A percentile compares a stretch with the other conserved stretches of the same genome.
Evolutionary conservation across 2,888 invertebrate genomes (phyloP).

Genomic region (Zele albiditarsus): DNA sequence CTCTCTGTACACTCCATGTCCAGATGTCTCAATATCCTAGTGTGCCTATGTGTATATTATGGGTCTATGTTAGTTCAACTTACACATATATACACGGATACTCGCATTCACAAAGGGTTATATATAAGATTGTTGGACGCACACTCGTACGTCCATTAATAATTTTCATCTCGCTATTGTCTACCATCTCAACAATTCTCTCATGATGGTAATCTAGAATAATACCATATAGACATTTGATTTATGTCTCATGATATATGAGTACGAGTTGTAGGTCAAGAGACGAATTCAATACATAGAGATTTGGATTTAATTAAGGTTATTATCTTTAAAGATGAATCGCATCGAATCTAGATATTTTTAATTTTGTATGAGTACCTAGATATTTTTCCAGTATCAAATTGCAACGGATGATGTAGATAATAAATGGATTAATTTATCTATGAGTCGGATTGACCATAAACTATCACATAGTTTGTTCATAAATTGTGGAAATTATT

Average conservation of each 20-base stretch:
- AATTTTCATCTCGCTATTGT: not conserved
- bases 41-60: slow-evolving; percentile 28
- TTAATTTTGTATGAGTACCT: no score
- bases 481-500: no score
- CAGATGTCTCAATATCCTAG: slow-evolving; percentile 34
- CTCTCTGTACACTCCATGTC: slow-evolving; percentile 46
- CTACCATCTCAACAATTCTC: not conserved
- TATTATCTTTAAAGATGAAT: not conserved
- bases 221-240: not conserved
- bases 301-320: not conserved
- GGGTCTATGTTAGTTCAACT: not conserved
- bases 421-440: no score
- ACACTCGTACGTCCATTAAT: not conserved
- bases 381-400: no score
- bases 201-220: not conserved
- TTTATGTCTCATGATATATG: not conserved
- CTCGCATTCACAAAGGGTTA: not conserved
- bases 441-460: no score
- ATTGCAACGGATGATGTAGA: no score
- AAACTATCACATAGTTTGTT: no score
- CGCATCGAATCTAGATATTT: not conserved
- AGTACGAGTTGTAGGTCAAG: not conserved
- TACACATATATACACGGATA: not conserved
- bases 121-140: not conserved
- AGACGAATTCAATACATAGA: not conserved